Evolutionary conservation across 2,113 vertebrate genomes (phyloP).

Genomic region (Entelurus aequoreus): DNA sequence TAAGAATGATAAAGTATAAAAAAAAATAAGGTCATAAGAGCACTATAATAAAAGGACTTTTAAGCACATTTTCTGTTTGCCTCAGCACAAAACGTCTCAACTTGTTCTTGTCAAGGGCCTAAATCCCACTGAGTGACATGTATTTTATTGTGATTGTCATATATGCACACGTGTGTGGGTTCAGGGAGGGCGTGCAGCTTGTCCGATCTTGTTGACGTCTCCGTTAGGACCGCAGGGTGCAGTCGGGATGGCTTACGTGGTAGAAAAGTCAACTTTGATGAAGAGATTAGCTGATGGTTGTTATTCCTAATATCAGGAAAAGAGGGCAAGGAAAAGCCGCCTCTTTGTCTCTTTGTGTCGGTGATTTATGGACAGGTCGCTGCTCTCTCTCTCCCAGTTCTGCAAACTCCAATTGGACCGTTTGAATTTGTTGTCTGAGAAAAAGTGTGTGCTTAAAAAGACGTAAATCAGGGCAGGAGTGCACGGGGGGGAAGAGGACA

Average conservation of each 20-base stretch:
- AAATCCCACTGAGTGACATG: conserved; percentile 16
- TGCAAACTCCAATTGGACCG: background rate
- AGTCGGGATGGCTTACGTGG: background rate
- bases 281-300: background rate
- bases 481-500: conserved; percentile 16
- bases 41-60: too few relatives aligned
- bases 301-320: background rate
- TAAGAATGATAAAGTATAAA: too few relatives aligned
- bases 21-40: too few relatives aligned
- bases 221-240: background rate
- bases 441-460: conserved; percentile 7
- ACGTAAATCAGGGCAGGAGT: conserved; percentile 25
- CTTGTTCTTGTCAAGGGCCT: background rate
- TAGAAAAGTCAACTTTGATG: background rate
- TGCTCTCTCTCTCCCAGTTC: too few relatives aligned
- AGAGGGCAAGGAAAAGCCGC: background rate
- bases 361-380: conserved; percentile 10
- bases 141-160: background rate
- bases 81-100: background rate
- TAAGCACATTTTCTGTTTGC: background rate
- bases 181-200: conserved; percentile 16
- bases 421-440: conserved; percentile 17
- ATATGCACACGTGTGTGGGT: background rate
- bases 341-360: background rate
- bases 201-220: conserved; percentile 27